phyloP scores from a whole-genome alignment of 2,113 vertebrate species.

The Progne subis region DNA sequence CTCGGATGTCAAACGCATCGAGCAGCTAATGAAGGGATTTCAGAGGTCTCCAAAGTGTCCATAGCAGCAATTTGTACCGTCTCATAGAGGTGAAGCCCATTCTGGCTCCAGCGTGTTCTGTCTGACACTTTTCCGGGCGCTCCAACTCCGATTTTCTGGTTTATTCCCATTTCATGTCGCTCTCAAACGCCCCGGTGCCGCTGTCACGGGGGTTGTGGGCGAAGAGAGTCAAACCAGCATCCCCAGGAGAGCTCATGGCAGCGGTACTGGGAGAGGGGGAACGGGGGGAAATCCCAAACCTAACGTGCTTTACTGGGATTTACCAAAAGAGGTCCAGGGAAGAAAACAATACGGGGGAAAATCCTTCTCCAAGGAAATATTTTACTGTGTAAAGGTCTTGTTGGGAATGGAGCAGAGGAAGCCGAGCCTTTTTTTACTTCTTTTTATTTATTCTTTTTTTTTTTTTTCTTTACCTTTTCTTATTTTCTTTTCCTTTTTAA shows the following conservation, averaged over 20 bases:
- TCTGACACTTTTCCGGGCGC: constrained; percentile 12
- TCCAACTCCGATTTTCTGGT: neutral
- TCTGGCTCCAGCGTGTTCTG: neutral
- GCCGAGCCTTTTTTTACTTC: rapidly evolving
- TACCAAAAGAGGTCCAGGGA: neutral
- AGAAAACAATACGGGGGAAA: neutral
- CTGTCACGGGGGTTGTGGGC: neutral
- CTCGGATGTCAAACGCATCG: constrained; percentile 59
- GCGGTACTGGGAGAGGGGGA: neutral
- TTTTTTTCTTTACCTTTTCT: no score
- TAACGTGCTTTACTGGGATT: neutral
- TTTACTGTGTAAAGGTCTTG: neutral
- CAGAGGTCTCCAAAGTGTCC: constrained; percentile 18
- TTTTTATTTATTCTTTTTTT: no score
- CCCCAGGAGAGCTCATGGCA: neutral
- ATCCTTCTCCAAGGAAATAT: neutral
- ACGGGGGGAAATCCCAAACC: neutral
- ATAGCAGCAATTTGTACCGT: neutral
- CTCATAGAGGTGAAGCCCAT: constrained; percentile 11
- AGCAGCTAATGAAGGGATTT: constrained; percentile 52
- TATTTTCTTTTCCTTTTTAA: rapidly evolving
- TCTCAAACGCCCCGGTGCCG: neutral
- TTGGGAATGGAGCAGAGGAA: neutral
- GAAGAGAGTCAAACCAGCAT: neutral
- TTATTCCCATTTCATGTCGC: neutral